These are phyloP conservation scores for Aspidiotus rigidus DNA, from an alignment of 2,888 invertebrate species.

Conservation along the genomic window DNA sequence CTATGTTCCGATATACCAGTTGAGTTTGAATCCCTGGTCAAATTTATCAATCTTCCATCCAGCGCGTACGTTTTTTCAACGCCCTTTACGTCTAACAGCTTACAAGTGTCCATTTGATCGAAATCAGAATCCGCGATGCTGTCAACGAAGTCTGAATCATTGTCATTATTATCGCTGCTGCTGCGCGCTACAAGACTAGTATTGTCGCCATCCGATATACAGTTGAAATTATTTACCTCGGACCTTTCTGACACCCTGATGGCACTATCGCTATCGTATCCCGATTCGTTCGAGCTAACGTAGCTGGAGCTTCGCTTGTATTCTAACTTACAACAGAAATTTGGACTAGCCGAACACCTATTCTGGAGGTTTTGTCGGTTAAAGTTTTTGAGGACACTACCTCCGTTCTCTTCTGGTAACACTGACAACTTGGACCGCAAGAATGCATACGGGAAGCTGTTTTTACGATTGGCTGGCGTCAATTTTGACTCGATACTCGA, in stretches of 20 bases:
- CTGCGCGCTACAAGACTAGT: conserved; percentile 23
- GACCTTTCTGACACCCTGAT: conserved; percentile 42
- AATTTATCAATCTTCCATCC: conserved; percentile 12
- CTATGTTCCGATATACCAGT: conserved; percentile 17
- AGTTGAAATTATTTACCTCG: conserved; percentile 43
- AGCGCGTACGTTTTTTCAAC: not conserved
- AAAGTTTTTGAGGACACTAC: conserved; percentile 24
- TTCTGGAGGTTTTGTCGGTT: not conserved
- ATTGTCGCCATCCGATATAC: conserved; percentile 17
- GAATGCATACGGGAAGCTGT: conserved; percentile 68
- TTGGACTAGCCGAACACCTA: conserved; percentile 11
- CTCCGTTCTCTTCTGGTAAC: conserved; percentile 48
- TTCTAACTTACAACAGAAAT: conserved; percentile 17
- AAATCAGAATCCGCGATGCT: conserved; percentile 26
- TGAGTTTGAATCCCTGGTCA: conserved; percentile 10
- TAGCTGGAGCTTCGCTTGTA: conserved; percentile 47
- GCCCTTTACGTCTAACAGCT: conserved; percentile 12
- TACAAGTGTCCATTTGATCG: conserved; percentile 23
- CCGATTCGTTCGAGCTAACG: conserved; percentile 73
- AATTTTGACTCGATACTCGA: conserved; percentile 42
- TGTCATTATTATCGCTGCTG: conserved; percentile 29
- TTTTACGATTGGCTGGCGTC: conserved; percentile 47
- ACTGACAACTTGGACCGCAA: conserved; percentile 66
- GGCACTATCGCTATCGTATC: conserved; percentile 66
- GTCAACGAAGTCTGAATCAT: conserved; percentile 31